phyloP scores from a whole-genome alignment of 2,113 vertebrate species.

The Engraulis encrasicolus region DNA sequence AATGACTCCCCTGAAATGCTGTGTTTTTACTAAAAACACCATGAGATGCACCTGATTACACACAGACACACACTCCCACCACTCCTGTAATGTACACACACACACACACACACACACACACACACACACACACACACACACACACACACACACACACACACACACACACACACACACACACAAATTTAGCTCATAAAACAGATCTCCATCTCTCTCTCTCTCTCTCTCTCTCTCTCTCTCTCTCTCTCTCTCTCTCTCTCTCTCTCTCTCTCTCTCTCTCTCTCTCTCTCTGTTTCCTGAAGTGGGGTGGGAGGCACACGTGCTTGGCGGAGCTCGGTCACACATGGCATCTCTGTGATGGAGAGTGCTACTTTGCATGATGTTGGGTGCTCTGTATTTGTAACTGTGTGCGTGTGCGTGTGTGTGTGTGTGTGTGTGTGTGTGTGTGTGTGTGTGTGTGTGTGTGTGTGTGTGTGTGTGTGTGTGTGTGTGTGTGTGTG shows the following conservation, averaged over 20 bases:
- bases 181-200: not conserved
- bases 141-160: not conserved
- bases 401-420: not conserved
- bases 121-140: not conserved
- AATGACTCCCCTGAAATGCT: not conserved
- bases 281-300: too few relatives aligned
- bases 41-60: not conserved
- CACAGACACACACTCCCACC: not conserved
- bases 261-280: not conserved
- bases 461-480: not conserved
- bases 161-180: not conserved
- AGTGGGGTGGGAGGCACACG: not conserved
- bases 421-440: not conserved
- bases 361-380: conserved; percentile 5
- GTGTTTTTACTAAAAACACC: not conserved
- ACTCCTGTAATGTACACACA: not conserved
- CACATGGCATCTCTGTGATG: not conserved
- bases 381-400: not conserved
- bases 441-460: conserved; percentile 1
- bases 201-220: not conserved
- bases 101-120: not conserved
- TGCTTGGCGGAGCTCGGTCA: not conserved
- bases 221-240: not conserved
- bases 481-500: conserved; percentile 17
- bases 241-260: not conserved